These are phyloP conservation scores for Burhinus bistriatus DNA, from an alignment of 2,113 vertebrate species.

Conservation along the genomic window DNA sequence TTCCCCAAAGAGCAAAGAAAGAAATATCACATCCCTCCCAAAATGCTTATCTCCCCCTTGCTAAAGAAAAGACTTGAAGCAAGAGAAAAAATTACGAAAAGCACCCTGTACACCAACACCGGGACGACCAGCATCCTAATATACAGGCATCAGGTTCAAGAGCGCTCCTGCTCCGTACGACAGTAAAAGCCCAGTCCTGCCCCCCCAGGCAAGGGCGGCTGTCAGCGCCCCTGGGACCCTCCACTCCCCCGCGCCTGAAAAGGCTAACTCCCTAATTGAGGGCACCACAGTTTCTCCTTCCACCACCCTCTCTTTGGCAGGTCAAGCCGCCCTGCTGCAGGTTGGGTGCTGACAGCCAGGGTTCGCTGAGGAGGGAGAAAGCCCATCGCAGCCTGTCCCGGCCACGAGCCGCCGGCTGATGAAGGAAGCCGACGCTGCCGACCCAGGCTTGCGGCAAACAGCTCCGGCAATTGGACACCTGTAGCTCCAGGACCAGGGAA, in stretches of 20 bases:
- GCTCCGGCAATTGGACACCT: slow-evolving; percentile 37
- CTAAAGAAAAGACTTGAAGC: neutral
- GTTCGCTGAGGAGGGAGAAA: too few relatives aligned
- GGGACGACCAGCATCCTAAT: neutral
- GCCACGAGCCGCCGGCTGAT: rapidly evolving
- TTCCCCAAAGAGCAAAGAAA: neutral
- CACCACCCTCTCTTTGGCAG: rapidly evolving
- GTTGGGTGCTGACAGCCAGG: neutral
- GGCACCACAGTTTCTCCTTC: neutral
- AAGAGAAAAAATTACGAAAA: neutral
- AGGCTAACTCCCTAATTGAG: neutral
- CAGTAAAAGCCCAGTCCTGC: too few relatives aligned
- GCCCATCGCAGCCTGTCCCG: rapidly evolving
- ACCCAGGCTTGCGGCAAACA: neutral
- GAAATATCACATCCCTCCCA: neutral
- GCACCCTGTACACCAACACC: neutral
- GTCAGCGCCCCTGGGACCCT: rapidly evolving
- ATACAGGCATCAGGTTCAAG: too few relatives aligned
- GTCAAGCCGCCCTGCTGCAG: neutral
- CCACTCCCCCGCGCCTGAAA: neutral
- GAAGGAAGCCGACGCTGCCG: neutral
- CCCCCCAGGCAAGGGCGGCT: too few relatives aligned
- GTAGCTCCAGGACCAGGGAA: slow-evolving; percentile 34
- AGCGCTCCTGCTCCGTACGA: neutral
- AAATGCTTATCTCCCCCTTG: neutral